Evolutionary conservation across 2,113 vertebrate genomes (phyloP).

Genomic region (Nibea albiflora): DNA sequence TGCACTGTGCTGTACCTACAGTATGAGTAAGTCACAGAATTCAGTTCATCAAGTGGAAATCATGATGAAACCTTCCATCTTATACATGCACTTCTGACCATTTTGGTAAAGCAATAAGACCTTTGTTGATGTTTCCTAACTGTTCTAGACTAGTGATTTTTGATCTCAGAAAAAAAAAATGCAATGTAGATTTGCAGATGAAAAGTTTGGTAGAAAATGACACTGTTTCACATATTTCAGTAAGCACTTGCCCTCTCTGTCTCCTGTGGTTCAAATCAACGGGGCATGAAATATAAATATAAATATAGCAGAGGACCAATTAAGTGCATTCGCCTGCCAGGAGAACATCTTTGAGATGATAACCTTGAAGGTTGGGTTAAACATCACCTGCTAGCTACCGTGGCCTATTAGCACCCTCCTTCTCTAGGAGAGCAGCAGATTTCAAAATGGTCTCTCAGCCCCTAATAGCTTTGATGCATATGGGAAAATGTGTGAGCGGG

Average conservation of each 20-base stretch:
- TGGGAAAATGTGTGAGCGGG: not conserved
- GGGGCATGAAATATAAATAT: not conserved
- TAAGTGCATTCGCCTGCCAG: constrained; percentile 5
- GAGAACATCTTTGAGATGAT: constrained; percentile 6
- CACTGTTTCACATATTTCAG: not conserved
- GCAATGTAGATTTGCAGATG: not conserved
- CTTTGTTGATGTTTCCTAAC: not conserved
- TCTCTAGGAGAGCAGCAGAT: not conserved
- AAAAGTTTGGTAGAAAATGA: not conserved
- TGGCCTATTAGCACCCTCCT: not conserved
- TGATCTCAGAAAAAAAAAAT: not conserved
- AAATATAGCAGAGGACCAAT: constrained; percentile 9
- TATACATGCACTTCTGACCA: not conserved
- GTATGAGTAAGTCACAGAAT: not conserved
- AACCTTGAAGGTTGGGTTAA: constrained; percentile 18
- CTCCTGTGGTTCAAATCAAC: constrained; percentile 1
- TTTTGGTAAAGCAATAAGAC: not conserved
- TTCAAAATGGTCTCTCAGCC: constrained; percentile 24
- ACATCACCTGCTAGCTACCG: not conserved
- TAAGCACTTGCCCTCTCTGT: not conserved
- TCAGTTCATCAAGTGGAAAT: not conserved
- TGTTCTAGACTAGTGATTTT: too few relatives aligned
- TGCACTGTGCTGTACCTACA: not conserved
- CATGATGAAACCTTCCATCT: not conserved
- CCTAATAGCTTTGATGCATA: not conserved